Percentiles rank a stretch among this genome's conserved stretches.
These are phyloP conservation scores for Tineola bisselliella DNA, from an alignment of 2,888 invertebrate genomes.

Conservation along the genomic window DNA sequence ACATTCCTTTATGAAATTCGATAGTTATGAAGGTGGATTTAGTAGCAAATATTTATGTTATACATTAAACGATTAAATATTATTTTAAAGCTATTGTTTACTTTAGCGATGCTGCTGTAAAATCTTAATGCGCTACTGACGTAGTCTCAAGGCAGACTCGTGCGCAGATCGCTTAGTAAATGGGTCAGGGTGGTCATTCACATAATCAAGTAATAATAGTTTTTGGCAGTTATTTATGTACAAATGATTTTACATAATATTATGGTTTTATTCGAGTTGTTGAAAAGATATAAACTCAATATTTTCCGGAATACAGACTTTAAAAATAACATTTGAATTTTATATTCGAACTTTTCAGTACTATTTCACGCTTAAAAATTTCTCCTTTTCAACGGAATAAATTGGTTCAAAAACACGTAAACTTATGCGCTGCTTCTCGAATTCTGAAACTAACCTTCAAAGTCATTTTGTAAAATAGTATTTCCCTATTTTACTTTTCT, in stretches of 20 bases:
- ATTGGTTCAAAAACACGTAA: not conserved
- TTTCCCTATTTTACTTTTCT: not conserved
- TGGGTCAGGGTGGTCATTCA: constrained; percentile 46
- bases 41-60: too few relatives aligned
- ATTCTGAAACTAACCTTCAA: not conserved
- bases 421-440: not conserved
- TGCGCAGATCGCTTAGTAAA: constrained; percentile 50
- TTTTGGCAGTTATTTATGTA: not conserved
- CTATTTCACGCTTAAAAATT: not conserved
- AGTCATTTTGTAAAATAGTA: not conserved
- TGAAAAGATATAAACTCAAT: too few relatives aligned
- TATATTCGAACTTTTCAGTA: not conserved
- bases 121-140: constrained; percentile 5
- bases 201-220: not conserved
- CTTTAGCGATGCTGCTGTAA: constrained; percentile 20
- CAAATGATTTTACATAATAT: not conserved
- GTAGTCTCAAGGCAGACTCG: constrained; percentile 15
- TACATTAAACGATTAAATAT: not conserved
- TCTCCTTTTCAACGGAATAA: constrained; percentile 3
- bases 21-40: too few relatives aligned
- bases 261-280: not conserved
- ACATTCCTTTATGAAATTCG: too few relatives aligned
- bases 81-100: not conserved
- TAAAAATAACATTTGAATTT: not conserved
- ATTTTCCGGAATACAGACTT: not conserved